Evolutionary conservation across 2,797 vertebrate genomes (phyloP).

Genomic region (Pelochelys cantorii): DNA sequence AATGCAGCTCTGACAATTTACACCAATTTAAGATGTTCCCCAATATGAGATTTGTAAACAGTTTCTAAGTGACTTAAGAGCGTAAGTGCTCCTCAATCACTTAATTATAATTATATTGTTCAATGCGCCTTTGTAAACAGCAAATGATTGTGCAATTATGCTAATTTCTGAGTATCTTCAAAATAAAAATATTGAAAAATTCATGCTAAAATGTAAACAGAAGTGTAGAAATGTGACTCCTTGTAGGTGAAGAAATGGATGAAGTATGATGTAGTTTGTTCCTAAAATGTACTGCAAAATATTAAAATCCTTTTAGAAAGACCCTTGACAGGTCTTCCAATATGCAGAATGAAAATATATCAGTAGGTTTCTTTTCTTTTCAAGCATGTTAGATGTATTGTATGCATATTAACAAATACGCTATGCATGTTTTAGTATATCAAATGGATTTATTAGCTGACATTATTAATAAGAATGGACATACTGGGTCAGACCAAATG

Average conservation of each 20-base stretch:
- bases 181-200: neutral
- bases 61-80: rapidly evolving
- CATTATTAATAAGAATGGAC: neutral
- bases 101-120: neutral
- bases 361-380: neutral
- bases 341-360: neutral
- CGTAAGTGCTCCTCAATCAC: rapidly evolving
- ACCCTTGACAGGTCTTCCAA: neutral
- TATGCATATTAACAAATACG: neutral
- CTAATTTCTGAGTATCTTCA: rapidly evolving
- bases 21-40: neutral
- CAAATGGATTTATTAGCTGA: neutral
- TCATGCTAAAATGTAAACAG: neutral
- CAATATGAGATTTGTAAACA: neutral
- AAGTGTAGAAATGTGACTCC: neutral
- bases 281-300: neutral
- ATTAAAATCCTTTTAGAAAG: neutral
- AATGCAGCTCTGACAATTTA: neutral
- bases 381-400: neutral
- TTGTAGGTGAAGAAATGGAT: neutral
- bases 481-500: no score
- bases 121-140: neutral
- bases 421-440: neutral
- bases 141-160: rapidly evolving
- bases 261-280: neutral